Percentiles rank a stretch among this genome's conserved stretches.
Conservation (phyloP, 2,888 invertebrate species). For the Ceraclea dissimilis region DNA sequence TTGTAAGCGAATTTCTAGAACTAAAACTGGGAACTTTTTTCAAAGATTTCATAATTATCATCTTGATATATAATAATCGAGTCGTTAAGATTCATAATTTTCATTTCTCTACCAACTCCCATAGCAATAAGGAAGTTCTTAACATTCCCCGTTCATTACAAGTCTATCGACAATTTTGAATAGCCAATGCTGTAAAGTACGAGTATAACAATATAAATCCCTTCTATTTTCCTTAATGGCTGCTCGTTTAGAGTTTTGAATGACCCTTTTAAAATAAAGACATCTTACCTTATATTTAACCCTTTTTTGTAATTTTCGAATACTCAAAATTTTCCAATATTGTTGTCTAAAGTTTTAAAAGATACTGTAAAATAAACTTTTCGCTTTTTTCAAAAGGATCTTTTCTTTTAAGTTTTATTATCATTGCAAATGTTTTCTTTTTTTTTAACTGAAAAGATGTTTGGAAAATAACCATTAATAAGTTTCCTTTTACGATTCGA, state of each 20-base stretch:
- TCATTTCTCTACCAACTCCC: too few relatives aligned
- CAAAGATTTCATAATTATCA: too few relatives aligned
- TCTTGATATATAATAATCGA: too few relatives aligned
- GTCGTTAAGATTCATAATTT: too few relatives aligned
- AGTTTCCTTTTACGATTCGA: neutral
- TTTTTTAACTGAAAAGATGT: too few relatives aligned
- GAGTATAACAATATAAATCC: neutral
- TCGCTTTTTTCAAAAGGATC: neutral
- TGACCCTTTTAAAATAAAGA: neutral
- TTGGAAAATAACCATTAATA: neutral
- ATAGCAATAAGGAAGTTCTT: too few relatives aligned
- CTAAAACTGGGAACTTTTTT: too few relatives aligned
- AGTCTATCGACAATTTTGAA: too few relatives aligned
- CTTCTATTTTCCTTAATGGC: neutral
- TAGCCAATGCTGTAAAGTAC: too few relatives aligned
- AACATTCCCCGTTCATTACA: too few relatives aligned
- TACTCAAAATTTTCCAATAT: neutral
- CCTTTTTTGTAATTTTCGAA: neutral
- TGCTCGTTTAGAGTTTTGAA: neutral
- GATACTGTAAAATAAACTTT: neutral
- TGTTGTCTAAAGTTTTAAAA: neutral
- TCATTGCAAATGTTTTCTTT: neutral
- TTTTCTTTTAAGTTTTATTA: neutral
- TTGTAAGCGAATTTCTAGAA: too few relatives aligned
- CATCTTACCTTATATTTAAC: neutral